Percentiles rank a stretch among this genome's conserved stretches.
Evolutionary conservation across 2,888 invertebrate species (phyloP).

Genomic region (Campoplex capitator): DNA sequence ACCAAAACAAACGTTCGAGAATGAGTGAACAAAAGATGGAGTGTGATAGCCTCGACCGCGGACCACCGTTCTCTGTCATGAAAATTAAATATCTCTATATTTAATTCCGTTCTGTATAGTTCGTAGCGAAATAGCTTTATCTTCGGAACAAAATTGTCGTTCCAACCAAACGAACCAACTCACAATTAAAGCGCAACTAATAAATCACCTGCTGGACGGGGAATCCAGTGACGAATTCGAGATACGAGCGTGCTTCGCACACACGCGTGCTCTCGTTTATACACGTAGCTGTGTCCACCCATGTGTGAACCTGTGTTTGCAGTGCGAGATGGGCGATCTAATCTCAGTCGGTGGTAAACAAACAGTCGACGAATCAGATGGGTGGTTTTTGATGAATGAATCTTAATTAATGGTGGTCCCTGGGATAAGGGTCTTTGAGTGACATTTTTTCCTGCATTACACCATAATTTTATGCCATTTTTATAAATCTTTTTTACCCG

Average conservation of each 20-base stretch:
- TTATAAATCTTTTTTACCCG: background rate
- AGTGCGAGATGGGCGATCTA: constrained; percentile 6
- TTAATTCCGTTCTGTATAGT: background rate
- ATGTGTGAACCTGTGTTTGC: background rate
- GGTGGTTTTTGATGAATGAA: constrained; percentile 12
- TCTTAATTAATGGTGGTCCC: background rate
- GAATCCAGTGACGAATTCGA: constrained; percentile 45
- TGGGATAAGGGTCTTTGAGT: background rate
- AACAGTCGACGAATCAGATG: background rate
- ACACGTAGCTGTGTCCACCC: background rate
- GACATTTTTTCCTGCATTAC: background rate
- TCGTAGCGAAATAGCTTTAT: constrained; percentile 4
- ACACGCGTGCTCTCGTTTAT: background rate
- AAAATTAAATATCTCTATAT: background rate
- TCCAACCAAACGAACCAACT: constrained; percentile 40
- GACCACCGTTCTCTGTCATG: background rate
- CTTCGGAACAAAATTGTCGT: constrained; percentile 18
- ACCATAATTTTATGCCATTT: background rate
- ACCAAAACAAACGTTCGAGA: constrained; percentile 14
- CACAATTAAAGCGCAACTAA: constrained; percentile 46
- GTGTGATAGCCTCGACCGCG: constrained; percentile 4
- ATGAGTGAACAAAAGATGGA: constrained; percentile 30
- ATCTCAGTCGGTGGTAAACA: constrained; percentile 22
- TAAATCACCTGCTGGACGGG: constrained; percentile 49
- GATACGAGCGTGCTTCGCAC: background rate